Percentiles rank a stretch among this genome's conserved stretches.
Evolutionary conservation across 2,888 invertebrate genomes (phyloP).

Genomic region (Liodrosophila aerea): DNA sequence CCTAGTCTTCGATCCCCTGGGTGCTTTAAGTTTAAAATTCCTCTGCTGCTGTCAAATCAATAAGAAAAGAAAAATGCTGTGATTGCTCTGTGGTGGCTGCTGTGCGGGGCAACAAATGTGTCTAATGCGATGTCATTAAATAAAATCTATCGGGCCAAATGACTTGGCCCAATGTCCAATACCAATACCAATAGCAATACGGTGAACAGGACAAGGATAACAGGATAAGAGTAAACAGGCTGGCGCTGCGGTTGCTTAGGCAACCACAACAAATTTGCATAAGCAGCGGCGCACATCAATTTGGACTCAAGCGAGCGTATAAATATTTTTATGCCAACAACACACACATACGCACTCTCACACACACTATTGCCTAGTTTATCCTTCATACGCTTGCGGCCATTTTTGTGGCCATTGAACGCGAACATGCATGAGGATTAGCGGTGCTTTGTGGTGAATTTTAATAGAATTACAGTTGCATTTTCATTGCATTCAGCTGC

Average conservation of each 20-base stretch:
- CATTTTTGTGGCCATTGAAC: conserved; percentile 39
- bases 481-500: conserved; percentile 23
- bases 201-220: conserved; percentile 24
- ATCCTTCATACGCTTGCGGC: conserved; percentile 38
- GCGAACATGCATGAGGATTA: conserved; percentile 60
- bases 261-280: conserved; percentile 66
- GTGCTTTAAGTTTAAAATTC: conserved; percentile 4
- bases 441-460: conserved; percentile 63
- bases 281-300: conserved; percentile 73
- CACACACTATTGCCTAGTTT: conserved; percentile 10
- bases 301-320: conserved; percentile 64
- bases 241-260: conserved; percentile 58
- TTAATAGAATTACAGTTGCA: conserved; percentile 67
- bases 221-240: conserved; percentile 27
- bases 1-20: conserved; percentile 2
- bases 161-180: conserved; percentile 45
- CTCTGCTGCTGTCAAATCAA: conserved; percentile 35
- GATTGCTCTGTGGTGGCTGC: conserved; percentile 15
- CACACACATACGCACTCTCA: not conserved
- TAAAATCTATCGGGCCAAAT: conserved; percentile 68
- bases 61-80: conserved; percentile 22
- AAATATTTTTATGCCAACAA: conserved; percentile 71
- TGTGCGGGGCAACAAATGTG: conserved; percentile 61
- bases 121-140: conserved; percentile 71
- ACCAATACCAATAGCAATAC: too few relatives aligned